Base-by-base conservation (phyloP, 2,797 vertebrate species). In the Botia almorhae region DNA sequence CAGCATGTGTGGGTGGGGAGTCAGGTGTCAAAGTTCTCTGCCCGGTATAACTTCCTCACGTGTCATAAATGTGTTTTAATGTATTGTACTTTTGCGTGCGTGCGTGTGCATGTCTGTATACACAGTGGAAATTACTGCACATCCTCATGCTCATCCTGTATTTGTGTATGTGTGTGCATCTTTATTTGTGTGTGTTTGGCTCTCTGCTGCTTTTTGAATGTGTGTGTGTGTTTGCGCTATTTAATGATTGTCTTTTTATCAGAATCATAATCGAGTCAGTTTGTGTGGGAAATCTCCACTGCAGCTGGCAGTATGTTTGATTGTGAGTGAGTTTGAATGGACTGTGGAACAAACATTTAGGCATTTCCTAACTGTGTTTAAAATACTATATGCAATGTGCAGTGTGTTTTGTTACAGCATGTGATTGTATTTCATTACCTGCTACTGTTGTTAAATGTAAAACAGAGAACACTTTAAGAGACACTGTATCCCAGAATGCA, bases 71-170 rank as follows among this genome's bases (percentile, higher is more conserved):
- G 0, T 0, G 1, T 2, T 17, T 29, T 4, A 4, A 4, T 29
- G 29, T 29, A 29, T 2, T 29, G 29, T 29, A 29, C 29, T 29
- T 70, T 68, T 69, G 19, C 33, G 33, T 26, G 3, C 75, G 46
- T 61, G 17, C 67, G 26, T 81, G 3, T 63, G 23, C 39, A 11
- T 75, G 10, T 39, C 7, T 64, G 5, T 36, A 7, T 26, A 29
- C 2, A 43, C 74, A 39, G 13, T 56, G 33, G 14, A 56, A 74
- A 67, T 26, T 2, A 43, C 29, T 56, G 74, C 13, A 55, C 29
- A 26, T 68, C 51, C n/a, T n/a, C n/a, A n/a, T n/a, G n/a, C 63
- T 55, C 51, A 13, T 76, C 74, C 63, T 70, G 48, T 46, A 65
- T 78, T 69, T 68, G 13, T 77, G 7, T 76, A 63, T 64, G 43